Evolutionary conservation across 2,113 vertebrate species (phyloP), one percentile per base, ranked within the genome.

Genomic region (Mus pahari): DNA sequence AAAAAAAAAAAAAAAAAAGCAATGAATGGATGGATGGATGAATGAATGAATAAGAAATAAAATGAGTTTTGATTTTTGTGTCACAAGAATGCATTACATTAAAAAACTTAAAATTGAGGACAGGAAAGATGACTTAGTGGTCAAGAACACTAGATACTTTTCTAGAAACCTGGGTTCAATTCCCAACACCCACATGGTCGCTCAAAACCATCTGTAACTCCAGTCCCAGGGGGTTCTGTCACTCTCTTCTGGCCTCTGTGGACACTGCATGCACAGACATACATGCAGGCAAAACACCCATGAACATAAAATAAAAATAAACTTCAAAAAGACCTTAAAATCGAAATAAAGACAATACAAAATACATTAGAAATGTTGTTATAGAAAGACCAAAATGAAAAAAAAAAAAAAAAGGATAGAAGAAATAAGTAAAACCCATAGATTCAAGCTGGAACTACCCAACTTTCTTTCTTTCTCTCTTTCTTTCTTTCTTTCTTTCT

Each of bases 271-370:
- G 7, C 22, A 73, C 20, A 73, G n/a, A 73, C 20, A 73, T 42
- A 24, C 16, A 71, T 12, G 24, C 24, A 42, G 13, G 3, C 24
- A 28, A 83, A 42, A 62, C 55, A 42, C 0, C 24, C 20, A 83
- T 31, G n/a, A 20, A 62, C 55, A 62, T 83, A 31, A 83, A 39
- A 83, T 42, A 42, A 83, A 83, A 62, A 42, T 26, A 62, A 60
- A 60, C 55, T 83, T 42, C n/a, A 62, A 83, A 42, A 83, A 39
- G n/a, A 42, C 36, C 36, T 55, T 62, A 91, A 89, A 55, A 75
- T 70, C n/a, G 82, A 92, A 89, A 82, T 94, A 55, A 87, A 87
- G 50, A 71, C 9, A 90, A 55, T 55, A 82, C 77, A 64, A 97
- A 95, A 92, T 84, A 62, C 22, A 84, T 90, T 83, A 94, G 33